These are phyloP conservation scores for Hydrozoanthus tunicans DNA, from an alignment of 64 coral and sea anemone species.

Conservation along the genomic window DNA sequence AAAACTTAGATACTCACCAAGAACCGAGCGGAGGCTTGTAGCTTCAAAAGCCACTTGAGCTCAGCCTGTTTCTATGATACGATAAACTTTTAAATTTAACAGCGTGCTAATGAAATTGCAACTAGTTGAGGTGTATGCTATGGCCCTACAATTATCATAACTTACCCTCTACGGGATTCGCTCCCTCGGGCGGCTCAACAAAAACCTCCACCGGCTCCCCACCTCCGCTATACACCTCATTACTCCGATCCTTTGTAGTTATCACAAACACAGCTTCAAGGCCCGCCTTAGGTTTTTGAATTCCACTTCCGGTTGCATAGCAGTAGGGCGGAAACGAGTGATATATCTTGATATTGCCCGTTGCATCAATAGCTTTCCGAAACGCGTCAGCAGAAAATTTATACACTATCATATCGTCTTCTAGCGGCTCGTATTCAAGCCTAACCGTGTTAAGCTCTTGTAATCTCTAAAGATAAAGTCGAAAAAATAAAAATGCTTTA, in stretches of 20 bases:
- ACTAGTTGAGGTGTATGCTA: too few relatives aligned
- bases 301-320: slow-evolving; percentile 82
- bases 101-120: too few relatives aligned
- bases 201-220: slow-evolving; percentile 71
- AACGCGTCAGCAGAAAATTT: slow-evolving; percentile 84
- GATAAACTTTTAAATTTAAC: too few relatives aligned
- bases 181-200: slow-evolving; percentile 81
- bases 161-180: slow-evolving; percentile 67
- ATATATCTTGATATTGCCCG: slow-evolving; percentile 79
- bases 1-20: too few relatives aligned
- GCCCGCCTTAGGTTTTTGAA: slow-evolving; percentile 86
- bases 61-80: too few relatives aligned
- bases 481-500: neutral
- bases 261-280: slow-evolving; percentile 93
- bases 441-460: slow-evolving; percentile 78
- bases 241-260: slow-evolving; percentile 85
- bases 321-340: slow-evolving; percentile 84
- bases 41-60: too few relatives aligned
- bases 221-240: slow-evolving; percentile 83
- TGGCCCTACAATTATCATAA: neutral
- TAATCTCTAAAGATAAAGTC: slow-evolving; percentile 41
- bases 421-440: slow-evolving; percentile 77
- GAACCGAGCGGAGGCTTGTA: too few relatives aligned
- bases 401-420: slow-evolving; percentile 95
- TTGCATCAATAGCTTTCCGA: slow-evolving; percentile 75